A percentile compares a stretch with the other conserved stretches of the same genome.
phyloP scores from a whole-genome alignment of 1,140 invertebrate genomes.

The Apocrypta bakeri region DNA sequence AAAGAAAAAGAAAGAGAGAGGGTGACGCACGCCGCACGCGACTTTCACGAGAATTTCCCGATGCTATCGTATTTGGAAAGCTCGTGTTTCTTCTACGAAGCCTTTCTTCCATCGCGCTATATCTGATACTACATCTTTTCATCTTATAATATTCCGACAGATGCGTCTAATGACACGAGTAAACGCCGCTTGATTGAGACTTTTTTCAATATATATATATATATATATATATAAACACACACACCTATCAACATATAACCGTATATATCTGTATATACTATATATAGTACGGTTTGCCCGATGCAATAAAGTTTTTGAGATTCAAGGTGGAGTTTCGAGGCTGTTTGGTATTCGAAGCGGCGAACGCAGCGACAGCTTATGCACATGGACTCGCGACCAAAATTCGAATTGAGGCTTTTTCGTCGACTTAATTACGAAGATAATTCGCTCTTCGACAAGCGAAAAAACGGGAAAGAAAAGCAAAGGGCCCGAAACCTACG shows the following conservation, averaged over 20 bases:
- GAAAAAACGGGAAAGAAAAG: too few species aligned
- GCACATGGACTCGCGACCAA: too few species aligned
- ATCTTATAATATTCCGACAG: slow-evolving; percentile 8
- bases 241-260: too few species aligned
- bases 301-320: background rate
- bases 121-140: slow-evolving; percentile 11
- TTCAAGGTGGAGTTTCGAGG: background rate
- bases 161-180: background rate
- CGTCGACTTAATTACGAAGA: background rate
- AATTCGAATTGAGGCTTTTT: background rate
- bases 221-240: too few species aligned
- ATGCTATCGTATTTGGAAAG: slow-evolving; percentile 33
- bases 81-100: slow-evolving; percentile 35
- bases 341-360: background rate
- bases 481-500: too few species aligned
- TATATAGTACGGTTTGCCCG: too few species aligned
- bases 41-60: slow-evolving; percentile 41
- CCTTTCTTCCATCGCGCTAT: slow-evolving; percentile 1
- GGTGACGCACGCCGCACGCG: slow-evolving; percentile 10
- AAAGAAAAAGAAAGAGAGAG: background rate
- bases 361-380: background rate
- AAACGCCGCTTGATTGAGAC: background rate
- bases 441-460: background rate
- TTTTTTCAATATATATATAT: background rate
- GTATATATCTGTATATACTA: too few species aligned